A percentile compares a stretch with the other conserved stretches of the same genome.
Conservation (phyloP, 2,888 invertebrate genomes). For the Diploptera punctata region DNA sequence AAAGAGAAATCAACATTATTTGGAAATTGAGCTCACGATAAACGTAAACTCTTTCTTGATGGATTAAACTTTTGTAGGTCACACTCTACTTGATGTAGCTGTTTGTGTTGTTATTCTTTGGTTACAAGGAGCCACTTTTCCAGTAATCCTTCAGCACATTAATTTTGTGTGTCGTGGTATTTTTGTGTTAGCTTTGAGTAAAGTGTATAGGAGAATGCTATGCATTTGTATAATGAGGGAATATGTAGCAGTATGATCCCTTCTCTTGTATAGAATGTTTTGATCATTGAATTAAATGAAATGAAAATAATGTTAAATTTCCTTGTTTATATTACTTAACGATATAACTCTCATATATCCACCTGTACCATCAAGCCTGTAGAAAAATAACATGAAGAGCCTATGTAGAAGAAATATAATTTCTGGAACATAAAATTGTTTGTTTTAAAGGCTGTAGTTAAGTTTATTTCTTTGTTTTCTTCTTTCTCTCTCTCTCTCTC, state of each 20-base stretch:
- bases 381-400: conserved; percentile 4
- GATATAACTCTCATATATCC: conserved; percentile 24
- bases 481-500: no score
- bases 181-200: conserved; percentile 43
- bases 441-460: conserved; percentile 29
- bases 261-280: conserved; percentile 42
- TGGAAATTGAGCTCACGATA: conserved; percentile 33
- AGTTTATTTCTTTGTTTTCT: conserved; percentile 4
- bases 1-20: conserved; percentile 19
- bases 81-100: conserved; percentile 38
- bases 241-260: conserved; percentile 33
- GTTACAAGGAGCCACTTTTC: conserved; percentile 31
- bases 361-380: conserved; percentile 31
- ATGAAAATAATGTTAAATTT: conserved; percentile 29
- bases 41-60: conserved; percentile 40
- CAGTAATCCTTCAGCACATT: conserved; percentile 39
- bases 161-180: conserved; percentile 39
- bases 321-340: conserved; percentile 35
- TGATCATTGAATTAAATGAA: conserved; percentile 39
- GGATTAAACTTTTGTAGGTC: conserved; percentile 41
- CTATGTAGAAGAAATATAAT: background rate
- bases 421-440: conserved; percentile 1
- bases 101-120: conserved; percentile 37
- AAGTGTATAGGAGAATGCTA: conserved; percentile 40
- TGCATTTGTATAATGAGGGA: conserved; percentile 43